Percentiles rank a stretch among this genome's conserved stretches.
These are phyloP conservation scores for Aphidius gifuensis DNA, from an alignment of 1,140 invertebrate genomes.

Conservation along the genomic window DNA sequence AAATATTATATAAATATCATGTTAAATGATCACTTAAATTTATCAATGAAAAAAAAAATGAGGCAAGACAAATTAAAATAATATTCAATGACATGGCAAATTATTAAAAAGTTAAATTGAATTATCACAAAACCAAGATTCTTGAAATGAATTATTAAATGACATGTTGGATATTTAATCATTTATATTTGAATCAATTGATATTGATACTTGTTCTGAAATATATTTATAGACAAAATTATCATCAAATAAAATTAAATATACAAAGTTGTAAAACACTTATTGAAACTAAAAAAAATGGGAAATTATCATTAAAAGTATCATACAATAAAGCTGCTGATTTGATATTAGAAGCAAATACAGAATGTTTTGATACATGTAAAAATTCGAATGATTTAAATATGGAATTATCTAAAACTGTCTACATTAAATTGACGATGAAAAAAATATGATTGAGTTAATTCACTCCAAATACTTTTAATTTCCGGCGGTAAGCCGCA, in stretches of 20 bases:
- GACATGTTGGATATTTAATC: slow-evolving; percentile 51
- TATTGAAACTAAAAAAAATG: slow-evolving; percentile 42
- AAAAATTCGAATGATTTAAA: slow-evolving; percentile 61
- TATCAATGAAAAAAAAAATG: slow-evolving; percentile 51
- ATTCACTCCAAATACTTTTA: slow-evolving; percentile 61
- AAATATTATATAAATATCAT: slow-evolving; percentile 52
- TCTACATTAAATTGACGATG: slow-evolving; percentile 59
- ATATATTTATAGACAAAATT: slow-evolving; percentile 45
- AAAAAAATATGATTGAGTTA: slow-evolving; percentile 65
- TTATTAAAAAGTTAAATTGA: slow-evolving; percentile 42
- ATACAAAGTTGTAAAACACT: slow-evolving; percentile 46
- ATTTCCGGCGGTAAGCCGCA: too few relatives aligned
- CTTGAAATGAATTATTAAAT: slow-evolving; percentile 45
- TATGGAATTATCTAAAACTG: slow-evolving; percentile 65
- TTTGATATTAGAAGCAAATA: slow-evolving; percentile 61
- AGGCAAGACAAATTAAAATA: slow-evolving; percentile 50
- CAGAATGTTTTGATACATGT: slow-evolving; percentile 67
- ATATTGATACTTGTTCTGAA: slow-evolving; percentile 51
- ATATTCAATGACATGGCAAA: slow-evolving; percentile 58
- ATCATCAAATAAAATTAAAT: slow-evolving; percentile 40
- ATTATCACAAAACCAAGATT: slow-evolving; percentile 45
- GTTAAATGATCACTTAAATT: slow-evolving; percentile 51
- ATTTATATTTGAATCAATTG: slow-evolving; percentile 54
- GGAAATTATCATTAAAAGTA: slow-evolving; percentile 50
- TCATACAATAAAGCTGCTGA: slow-evolving; percentile 57